phyloP scores from a whole-genome alignment of 2,797 vertebrate genomes.

The Diceros bicornis region DNA sequence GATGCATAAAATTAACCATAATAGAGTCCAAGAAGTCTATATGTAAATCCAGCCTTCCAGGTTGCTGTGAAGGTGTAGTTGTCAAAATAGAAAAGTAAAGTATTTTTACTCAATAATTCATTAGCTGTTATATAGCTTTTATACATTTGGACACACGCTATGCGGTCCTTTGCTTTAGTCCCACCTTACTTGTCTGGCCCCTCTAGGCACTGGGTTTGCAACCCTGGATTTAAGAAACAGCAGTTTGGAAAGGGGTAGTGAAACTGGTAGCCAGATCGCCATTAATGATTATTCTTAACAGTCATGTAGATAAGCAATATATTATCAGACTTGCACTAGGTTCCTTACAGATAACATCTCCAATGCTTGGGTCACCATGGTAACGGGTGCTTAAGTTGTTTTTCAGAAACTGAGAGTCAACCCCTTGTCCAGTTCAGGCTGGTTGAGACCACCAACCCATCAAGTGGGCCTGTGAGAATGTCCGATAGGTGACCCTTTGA shows the following conservation, averaged over 20 bases:
- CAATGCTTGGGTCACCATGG: too few species aligned
- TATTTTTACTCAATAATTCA: neutral
- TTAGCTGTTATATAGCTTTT: neutral
- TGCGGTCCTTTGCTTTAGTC: neutral
- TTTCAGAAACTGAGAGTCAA: too few species aligned
- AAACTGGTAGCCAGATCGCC: too few species aligned
- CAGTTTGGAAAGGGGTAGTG: neutral
- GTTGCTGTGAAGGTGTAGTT: neutral
- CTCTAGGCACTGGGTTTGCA: neutral
- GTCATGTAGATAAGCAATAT: too few species aligned
- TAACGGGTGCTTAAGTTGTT: too few species aligned
- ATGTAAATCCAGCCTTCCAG: neutral
- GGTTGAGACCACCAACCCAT: too few species aligned
- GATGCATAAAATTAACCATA: neutral
- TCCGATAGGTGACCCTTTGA: too few species aligned
- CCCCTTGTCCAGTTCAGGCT: too few species aligned
- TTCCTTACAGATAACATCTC: too few species aligned
- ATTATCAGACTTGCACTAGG: too few species aligned
- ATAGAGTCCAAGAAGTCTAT: neutral
- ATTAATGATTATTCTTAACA: too few species aligned
- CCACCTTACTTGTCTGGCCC: neutral
- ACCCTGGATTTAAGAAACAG: neutral
- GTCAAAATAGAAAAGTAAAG: neutral
- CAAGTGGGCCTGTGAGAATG: too few species aligned
- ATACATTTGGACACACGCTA: neutral